Evolutionary conservation across 2,797 vertebrate genomes (phyloP).

Genomic region (Chelmon rostratus): DNA sequence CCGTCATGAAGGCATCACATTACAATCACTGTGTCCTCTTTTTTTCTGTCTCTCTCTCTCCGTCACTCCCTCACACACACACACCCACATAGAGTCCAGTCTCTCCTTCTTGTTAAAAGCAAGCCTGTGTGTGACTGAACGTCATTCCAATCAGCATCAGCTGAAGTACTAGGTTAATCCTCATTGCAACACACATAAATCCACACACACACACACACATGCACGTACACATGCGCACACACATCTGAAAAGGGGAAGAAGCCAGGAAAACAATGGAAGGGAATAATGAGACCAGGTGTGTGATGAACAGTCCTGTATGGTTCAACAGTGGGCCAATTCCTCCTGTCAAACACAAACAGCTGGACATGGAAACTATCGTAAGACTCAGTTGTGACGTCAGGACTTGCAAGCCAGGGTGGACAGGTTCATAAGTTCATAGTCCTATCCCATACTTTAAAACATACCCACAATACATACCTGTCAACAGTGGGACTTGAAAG

Average conservation of each 20-base stretch:
- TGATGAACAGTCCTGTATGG: constrained; percentile 23
- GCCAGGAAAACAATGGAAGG: not conserved
- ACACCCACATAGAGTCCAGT: constrained; percentile 17
- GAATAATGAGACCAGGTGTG: constrained; percentile 50
- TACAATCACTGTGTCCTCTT: constrained; percentile 30
- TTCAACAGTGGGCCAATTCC: constrained; percentile 44
- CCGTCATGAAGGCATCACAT: constrained; percentile 14
- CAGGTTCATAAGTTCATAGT: constrained; percentile 42
- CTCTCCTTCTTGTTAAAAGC: constrained; percentile 44
- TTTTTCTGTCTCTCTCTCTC: not conserved
- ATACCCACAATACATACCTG: not conserved
- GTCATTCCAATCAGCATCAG: constrained; percentile 81
- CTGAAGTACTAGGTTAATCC: constrained; percentile 82
- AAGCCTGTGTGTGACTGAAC: constrained; percentile 52
- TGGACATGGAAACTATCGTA: constrained; percentile 39
- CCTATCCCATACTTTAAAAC: constrained; percentile 9
- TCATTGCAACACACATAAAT: constrained; percentile 64
- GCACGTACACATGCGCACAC: constrained; percentile 27
- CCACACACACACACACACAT: constrained; percentile 26
- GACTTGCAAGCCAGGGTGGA: constrained; percentile 6
- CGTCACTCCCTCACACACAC: not conserved
- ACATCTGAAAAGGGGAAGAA: constrained; percentile 5
- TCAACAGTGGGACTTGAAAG: too few species aligned
- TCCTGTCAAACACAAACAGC: constrained; percentile 51
- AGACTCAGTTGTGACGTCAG: constrained; percentile 43